These are phyloP conservation scores for Macrochelys suwanniensis DNA, from an alignment of 2,797 vertebrate genomes.

Conservation along the genomic window DNA sequence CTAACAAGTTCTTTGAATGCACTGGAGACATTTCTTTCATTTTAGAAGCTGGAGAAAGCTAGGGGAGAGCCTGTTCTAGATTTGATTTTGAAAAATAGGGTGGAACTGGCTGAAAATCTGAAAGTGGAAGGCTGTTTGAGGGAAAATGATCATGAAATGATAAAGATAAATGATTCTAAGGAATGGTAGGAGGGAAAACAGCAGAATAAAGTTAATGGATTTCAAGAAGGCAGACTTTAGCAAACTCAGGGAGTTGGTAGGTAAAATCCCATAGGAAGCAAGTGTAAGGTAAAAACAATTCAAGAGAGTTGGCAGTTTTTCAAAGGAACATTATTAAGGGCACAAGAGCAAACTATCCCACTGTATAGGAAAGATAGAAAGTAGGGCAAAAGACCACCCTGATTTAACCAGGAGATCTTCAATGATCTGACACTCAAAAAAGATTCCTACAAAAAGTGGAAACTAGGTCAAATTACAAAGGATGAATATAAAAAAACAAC, in stretches of 20 bases:
- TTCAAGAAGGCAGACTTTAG: not conserved
- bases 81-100: not conserved
- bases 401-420: not conserved
- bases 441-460: not conserved
- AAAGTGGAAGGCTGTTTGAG: not conserved
- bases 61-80: not conserved
- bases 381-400: not conserved
- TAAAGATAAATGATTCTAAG: not conserved
- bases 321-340: not conserved
- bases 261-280: not conserved
- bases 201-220: not conserved
- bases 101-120: not conserved
- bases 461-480: not conserved
- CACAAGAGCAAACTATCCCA: not conserved
- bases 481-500: not conserved
- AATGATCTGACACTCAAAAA: not conserved
- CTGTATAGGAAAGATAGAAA: not conserved
- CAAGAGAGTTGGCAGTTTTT: not conserved
- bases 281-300: not conserved
- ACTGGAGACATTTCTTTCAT: not conserved
- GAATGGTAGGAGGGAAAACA: not conserved
- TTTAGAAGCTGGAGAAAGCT: not conserved
- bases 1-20: not conserved
- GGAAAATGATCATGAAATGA: not conserved
- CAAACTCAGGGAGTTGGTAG: not conserved